Evolutionary conservation across 2,888 invertebrate species (phyloP).

Genomic region (Lithophane socia): DNA sequence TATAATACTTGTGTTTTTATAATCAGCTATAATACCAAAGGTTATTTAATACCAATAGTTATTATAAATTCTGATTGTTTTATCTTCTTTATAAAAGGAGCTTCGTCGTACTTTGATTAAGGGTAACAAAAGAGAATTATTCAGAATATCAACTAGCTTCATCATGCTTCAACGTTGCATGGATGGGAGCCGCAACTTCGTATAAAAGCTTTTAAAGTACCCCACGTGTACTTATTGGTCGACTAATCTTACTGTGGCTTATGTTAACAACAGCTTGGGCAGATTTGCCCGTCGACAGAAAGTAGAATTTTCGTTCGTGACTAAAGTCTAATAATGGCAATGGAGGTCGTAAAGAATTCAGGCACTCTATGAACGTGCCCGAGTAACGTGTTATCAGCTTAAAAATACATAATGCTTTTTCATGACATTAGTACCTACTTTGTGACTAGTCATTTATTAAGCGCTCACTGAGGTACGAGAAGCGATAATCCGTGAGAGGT

Average conservation of each 20-base stretch:
- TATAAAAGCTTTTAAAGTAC: constrained; percentile 53
- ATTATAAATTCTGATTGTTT: constrained; percentile 5
- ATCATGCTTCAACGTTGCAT: constrained; percentile 16
- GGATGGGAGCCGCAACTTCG: constrained; percentile 12
- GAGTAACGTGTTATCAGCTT: constrained; percentile 34
- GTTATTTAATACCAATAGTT: neutral
- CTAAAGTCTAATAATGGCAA: constrained; percentile 34
- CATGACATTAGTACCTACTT: constrained; percentile 30
- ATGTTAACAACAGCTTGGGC: constrained; percentile 32
- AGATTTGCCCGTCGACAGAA: constrained; percentile 4
- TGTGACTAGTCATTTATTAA: constrained; percentile 52
- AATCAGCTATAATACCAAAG: neutral
- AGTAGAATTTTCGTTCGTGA: constrained; percentile 15
- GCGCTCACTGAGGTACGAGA: constrained; percentile 51
- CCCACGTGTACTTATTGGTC: constrained; percentile 39
- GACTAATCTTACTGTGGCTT: constrained; percentile 38
- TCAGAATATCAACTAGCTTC: constrained; percentile 31
- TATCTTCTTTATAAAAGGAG: constrained; percentile 17
- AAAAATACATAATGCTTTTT: constrained; percentile 53
- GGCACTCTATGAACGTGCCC: constrained; percentile 28
- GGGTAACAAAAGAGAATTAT: constrained; percentile 44
- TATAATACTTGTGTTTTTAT: neutral
- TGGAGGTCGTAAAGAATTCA: constrained; percentile 45
- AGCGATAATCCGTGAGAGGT: constrained; percentile 58
- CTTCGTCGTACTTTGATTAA: constrained; percentile 18